These are phyloP conservation scores for Parasteatoda tepidariorum DNA, from an alignment of 1,140 invertebrate genomes.

Conservation along the genomic window DNA sequence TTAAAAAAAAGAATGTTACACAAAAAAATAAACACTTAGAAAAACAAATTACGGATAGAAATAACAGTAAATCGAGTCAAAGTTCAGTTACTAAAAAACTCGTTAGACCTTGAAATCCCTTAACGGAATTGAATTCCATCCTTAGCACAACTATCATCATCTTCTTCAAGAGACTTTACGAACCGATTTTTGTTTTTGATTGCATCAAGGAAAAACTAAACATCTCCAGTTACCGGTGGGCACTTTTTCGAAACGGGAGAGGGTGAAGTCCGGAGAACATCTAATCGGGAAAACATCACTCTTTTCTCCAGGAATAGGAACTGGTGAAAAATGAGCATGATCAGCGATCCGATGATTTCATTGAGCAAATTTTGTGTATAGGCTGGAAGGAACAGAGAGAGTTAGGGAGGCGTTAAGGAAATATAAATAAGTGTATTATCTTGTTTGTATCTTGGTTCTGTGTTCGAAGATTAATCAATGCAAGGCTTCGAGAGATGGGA, in stretches of 20 bases:
- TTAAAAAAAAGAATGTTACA: no score
- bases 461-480: background rate
- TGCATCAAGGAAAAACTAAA: constrained; percentile 5
- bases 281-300: constrained; percentile 24
- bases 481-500: no score
- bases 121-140: constrained; percentile 54
- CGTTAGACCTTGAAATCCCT: constrained; percentile 59
- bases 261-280: background rate
- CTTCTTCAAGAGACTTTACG: background rate
- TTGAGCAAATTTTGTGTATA: constrained; percentile 15
- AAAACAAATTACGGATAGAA: constrained; percentile 49
- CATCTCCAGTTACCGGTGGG: constrained; percentile 1
- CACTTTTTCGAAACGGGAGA: background rate
- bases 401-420: background rate
- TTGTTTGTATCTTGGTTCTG: background rate
- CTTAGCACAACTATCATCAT: background rate
- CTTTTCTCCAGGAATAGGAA: background rate
- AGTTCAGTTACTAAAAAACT: constrained; percentile 60
- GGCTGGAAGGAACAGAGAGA: background rate
- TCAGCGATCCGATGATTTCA: constrained; percentile 24
- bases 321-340: constrained; percentile 46
- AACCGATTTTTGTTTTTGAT: background rate
- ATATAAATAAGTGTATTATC: background rate
- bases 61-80: constrained; percentile 58
- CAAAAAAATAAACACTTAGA: background rate